Evolutionary conservation across 2,797 vertebrate species (phyloP).

Genomic region (Etheostoma perlongum): DNA sequence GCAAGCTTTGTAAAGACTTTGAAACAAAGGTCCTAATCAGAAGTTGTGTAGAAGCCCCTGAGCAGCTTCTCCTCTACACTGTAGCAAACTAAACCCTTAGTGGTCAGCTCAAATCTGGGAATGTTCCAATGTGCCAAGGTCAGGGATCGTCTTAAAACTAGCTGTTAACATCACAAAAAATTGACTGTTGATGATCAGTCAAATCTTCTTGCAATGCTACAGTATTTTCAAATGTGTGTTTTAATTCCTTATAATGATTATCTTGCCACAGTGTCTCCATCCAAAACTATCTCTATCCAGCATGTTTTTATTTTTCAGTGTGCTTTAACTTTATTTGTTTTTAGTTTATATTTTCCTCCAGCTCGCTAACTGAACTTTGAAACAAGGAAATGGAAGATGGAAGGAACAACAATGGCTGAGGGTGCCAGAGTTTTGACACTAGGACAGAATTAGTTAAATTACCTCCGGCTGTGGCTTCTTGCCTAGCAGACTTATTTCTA

Average conservation of each 20-base stretch:
- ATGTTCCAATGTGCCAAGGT: constrained; percentile 25
- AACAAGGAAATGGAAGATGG: constrained; percentile 48
- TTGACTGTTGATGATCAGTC: not conserved
- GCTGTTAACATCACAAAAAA: constrained; percentile 20
- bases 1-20: constrained; percentile 65
- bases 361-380: too few species aligned
- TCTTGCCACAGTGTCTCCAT: not conserved
- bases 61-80: constrained; percentile 52
- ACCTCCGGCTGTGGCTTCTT: constrained; percentile 68
- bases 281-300: not conserved
- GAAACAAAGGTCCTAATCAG: constrained; percentile 72
- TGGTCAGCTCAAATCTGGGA: constrained; percentile 44
- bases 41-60: constrained; percentile 41
- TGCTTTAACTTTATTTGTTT: constrained; percentile 13
- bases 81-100: constrained; percentile 30
- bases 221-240: too few species aligned
- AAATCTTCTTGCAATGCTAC: not conserved
- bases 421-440: constrained; percentile 52
- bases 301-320: too few species aligned
- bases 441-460: constrained; percentile 73
- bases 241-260: not conserved
- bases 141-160: constrained; percentile 14
- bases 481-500: constrained; percentile 81
- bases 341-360: not conserved
- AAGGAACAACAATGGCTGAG: constrained; percentile 34